Conservation (phyloP, 2,113 vertebrate genomes). For the Silurus glanis region DNA sequence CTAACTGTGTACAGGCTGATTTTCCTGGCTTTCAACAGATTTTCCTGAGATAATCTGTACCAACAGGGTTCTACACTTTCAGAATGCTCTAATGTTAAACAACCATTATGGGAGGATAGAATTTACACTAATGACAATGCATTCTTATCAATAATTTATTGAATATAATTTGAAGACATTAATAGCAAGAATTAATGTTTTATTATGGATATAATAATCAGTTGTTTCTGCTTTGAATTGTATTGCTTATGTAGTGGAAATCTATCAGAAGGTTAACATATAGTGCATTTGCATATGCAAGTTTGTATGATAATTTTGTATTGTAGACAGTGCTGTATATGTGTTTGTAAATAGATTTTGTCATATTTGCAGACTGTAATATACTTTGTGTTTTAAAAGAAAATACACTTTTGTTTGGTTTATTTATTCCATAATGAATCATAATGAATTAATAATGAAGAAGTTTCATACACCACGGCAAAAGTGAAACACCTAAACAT, state of each 20-base stretch:
- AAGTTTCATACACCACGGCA: neutral
- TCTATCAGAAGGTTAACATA: neutral
- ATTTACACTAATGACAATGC: neutral
- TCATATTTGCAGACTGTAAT: slow-evolving; percentile 22
- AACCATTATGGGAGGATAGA: slow-evolving; percentile 41
- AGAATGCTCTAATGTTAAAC: neutral
- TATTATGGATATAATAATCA: neutral
- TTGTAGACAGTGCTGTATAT: slow-evolving; percentile 20
- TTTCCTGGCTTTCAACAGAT: neutral
- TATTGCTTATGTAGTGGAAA: neutral
- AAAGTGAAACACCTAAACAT: neutral
- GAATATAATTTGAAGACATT: slow-evolving; percentile 3
- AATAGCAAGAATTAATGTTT: slow-evolving; percentile 8
- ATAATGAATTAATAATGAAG: neutral
- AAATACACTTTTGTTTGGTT: neutral
- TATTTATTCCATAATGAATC: neutral
- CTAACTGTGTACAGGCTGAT: neutral
- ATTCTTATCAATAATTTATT: slow-evolving; percentile 45
- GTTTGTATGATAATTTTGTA: slow-evolving; percentile 3
- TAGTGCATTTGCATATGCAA: slow-evolving; percentile 27
- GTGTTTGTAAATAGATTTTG: slow-evolving; percentile 26
- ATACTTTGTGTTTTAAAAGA: neutral
- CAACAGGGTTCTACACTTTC: neutral
- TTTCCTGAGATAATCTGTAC: neutral
- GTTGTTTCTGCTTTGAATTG: neutral